Conservation (phyloP, 2,888 invertebrate species). For the Horisme vitalbata region DNA sequence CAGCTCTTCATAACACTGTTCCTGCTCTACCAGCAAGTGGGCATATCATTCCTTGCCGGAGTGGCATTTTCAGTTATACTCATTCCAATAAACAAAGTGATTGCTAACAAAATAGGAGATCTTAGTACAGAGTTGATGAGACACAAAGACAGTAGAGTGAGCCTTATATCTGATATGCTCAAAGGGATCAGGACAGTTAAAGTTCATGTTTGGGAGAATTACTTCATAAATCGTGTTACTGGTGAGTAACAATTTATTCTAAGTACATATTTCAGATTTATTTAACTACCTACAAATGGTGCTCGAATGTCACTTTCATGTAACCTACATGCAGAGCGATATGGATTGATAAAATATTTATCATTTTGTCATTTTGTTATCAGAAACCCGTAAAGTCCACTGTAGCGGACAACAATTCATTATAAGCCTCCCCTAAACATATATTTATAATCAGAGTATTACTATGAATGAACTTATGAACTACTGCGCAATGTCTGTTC, state of each 20-base stretch:
- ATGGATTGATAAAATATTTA: no score
- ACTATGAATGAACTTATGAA: no score
- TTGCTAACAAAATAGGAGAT: slow-evolving; percentile 94
- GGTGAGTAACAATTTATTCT: slow-evolving; percentile 73
- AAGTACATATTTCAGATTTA: no score
- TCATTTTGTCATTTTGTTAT: no score
- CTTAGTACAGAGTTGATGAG: slow-evolving; percentile 94
- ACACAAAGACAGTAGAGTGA: slow-evolving; percentile 94
- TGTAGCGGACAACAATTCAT: no score
- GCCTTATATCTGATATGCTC: slow-evolving; percentile 93
- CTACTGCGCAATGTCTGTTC: no score
- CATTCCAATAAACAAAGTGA: slow-evolving; percentile 95
- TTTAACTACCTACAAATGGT: no score
- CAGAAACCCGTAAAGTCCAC: no score
- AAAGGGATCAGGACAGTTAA: slow-evolving; percentile 95
- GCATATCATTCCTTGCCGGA: slow-evolving; percentile 95
- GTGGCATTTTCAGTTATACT: slow-evolving; percentile 92
- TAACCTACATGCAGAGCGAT: no score
- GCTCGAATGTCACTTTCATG: no score
- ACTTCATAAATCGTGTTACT: slow-evolving; percentile 88
- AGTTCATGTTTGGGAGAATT: slow-evolving; percentile 96
- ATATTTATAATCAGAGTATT: no score
- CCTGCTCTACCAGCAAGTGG: slow-evolving; percentile 93
- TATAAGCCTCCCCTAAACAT: neutral
- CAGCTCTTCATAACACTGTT: slow-evolving; percentile 91